phyloP scores from a whole-genome alignment of 2,888 invertebrate genomes.

The Nemapogon koenigi region DNA sequence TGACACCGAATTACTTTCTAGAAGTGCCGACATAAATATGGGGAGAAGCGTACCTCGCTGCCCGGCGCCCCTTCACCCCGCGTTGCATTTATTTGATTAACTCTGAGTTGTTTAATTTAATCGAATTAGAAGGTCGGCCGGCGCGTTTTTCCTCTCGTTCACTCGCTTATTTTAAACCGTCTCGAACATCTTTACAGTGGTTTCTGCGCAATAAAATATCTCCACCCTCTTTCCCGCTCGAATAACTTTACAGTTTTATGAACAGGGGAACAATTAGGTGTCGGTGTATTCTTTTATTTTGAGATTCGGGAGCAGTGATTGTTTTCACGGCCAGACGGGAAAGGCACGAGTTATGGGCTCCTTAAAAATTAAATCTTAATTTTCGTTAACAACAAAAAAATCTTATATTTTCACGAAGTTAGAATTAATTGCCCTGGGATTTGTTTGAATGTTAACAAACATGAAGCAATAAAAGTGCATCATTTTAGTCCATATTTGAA shows the following conservation, averaged over 20 bases:
- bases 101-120: slow-evolving; percentile 66
- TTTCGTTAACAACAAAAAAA: too few relatives aligned
- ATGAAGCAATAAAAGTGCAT: too few relatives aligned
- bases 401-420: too few relatives aligned
- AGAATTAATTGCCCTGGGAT: too few relatives aligned
- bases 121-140: slow-evolving; percentile 60
- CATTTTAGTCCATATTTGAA: too few relatives aligned
- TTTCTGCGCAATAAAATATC: slow-evolving; percentile 61
- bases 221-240: slow-evolving; percentile 46
- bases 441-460: too few relatives aligned
- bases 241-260: slow-evolving; percentile 64
- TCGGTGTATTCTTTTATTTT: slow-evolving; percentile 52
- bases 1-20: slow-evolving; percentile 65
- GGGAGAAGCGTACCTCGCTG: slow-evolving; percentile 22
- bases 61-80: slow-evolving; percentile 31
- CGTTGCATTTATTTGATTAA: slow-evolving; percentile 66
- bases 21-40: slow-evolving; percentile 63
- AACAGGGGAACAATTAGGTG: slow-evolving; percentile 63
- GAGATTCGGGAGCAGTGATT: slow-evolving; percentile 51
- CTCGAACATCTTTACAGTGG: slow-evolving; percentile 62
- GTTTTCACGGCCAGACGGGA: slow-evolving; percentile 45
- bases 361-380: too few relatives aligned
- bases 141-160: slow-evolving; percentile 23
- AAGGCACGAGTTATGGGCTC: not conserved
- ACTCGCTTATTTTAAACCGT: slow-evolving; percentile 59